These are phyloP conservation scores for Tretioscincus oriximinensis DNA, from an alignment of 2,113 vertebrate genomes.

Conservation along the genomic window DNA sequence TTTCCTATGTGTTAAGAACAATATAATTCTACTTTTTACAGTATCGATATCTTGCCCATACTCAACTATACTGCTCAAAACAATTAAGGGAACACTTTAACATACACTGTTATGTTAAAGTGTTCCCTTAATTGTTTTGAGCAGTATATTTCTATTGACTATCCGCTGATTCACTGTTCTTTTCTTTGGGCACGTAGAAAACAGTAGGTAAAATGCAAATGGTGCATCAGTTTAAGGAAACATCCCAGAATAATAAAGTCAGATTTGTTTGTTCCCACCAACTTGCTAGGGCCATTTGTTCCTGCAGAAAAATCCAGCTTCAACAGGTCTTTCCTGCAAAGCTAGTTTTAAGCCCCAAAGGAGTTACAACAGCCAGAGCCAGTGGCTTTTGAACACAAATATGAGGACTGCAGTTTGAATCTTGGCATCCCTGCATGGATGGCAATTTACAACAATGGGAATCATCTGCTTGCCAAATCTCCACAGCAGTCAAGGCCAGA, in stretches of 20 bases:
- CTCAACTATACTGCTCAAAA: too few species aligned
- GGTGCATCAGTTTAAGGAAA: not conserved
- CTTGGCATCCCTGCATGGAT: constrained; percentile 54
- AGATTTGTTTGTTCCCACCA: not conserved
- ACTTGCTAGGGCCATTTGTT: not conserved
- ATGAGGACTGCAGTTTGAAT: constrained; percentile 49
- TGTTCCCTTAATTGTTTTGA: too few species aligned
- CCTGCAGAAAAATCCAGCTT: not conserved
- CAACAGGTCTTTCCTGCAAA: accelerated
- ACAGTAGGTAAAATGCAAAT: not conserved
- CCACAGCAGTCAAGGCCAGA: constrained; percentile 60
- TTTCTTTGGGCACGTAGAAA: not conserved
- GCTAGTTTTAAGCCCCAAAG: not conserved
- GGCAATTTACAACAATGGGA: constrained; percentile 43
- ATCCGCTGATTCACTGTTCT: not conserved
- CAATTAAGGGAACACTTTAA: too few species aligned
- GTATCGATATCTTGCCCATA: not conserved
- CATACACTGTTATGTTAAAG: too few species aligned
- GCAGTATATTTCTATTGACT: too few species aligned
- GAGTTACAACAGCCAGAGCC: constrained; percentile 52
- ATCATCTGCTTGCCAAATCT: constrained; percentile 60
- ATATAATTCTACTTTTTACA: accelerated
- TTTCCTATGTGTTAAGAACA: not conserved
- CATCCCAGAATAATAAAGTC: not conserved
- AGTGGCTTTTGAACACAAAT: constrained; percentile 31